These are phyloP conservation scores for Petromus typicus DNA, from an alignment of 2,113 vertebrate species.

Conservation along the genomic window DNA sequence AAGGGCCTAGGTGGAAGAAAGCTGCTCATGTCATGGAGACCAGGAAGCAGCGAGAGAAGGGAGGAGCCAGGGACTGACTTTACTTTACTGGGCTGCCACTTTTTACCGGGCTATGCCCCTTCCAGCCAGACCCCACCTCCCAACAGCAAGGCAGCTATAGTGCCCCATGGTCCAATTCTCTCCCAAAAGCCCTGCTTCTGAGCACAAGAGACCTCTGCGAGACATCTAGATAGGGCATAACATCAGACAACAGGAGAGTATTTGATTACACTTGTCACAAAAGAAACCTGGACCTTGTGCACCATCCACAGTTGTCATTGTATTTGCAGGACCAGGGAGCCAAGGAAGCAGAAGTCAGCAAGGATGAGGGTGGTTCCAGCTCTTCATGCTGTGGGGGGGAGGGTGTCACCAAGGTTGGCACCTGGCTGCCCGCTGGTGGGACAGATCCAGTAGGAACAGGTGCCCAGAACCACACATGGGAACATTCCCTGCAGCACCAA, in stretches of 20 bases:
- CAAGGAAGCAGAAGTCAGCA: neutral
- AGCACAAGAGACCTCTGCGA: neutral
- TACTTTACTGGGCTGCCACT: too few species aligned
- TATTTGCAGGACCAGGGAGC: neutral
- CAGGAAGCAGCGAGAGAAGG: neutral
- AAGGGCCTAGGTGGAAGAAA: neutral
- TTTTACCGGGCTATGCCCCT: neutral
- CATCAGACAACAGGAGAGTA: neutral
- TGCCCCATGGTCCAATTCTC: neutral
- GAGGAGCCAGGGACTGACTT: neutral
- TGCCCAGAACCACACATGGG: accelerated
- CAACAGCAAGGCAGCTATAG: neutral
- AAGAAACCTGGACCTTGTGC: neutral
- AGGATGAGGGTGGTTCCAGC: neutral
- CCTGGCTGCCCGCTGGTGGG: neutral
- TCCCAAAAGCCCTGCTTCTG: neutral
- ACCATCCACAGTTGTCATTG: neutral
- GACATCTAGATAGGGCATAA: neutral
- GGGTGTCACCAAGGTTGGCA: neutral
- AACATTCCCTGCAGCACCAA: accelerated
- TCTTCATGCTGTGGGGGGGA: neutral
- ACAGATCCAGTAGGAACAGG: accelerated
- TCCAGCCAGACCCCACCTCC: neutral
- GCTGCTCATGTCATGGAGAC: neutral
- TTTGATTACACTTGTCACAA: neutral